Evolutionary conservation across 2,888 invertebrate species (phyloP), one percentile per base, ranked within the genome.

Genomic region (Chaetogeoica ovagalla): DNA sequence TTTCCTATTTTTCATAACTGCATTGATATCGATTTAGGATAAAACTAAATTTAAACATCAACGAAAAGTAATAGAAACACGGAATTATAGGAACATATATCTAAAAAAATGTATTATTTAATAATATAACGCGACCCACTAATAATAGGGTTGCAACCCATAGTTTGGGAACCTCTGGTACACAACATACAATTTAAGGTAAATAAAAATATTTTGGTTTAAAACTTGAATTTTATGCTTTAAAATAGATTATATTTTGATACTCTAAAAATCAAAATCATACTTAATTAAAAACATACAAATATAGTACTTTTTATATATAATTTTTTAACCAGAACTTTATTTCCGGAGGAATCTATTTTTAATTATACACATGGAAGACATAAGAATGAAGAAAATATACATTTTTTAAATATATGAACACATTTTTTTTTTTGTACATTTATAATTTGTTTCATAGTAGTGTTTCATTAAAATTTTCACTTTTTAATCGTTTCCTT

Each of bases 381-480:
- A 70, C 70, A 77, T 21, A 30, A 55, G 11, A 71, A 55, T 63
- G 19, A 63, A 70, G 52, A 62, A 59, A 77, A 77, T 55, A 52
- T 52, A 43, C 15, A 62, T 65, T 37, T 63, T 52, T 60, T 37
- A 60, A 77, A 59, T 66, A 59, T 65, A 52, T n/a, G 52, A 21
- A 70, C 59, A 79, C 37, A n/a, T 23, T 62, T 19, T 30, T 62
- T 23, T 48, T 48, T 30, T 30, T 30, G 30, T 30, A 48, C 7
- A n/a, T 55, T 4, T 63, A 30, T 17, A 43, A 48, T 5, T 63
- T 30, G 55, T 48, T 7, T 81, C 59, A 81, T 19, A 81, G 9
- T n/a, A 74, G 21, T 62, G 81, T 81, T 69, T 81, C 81, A 63
- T 75, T 73, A 68, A 81, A 60, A 19, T 81, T 81, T 60, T 75